Conservation (phyloP, 2,797 vertebrate genomes). For the Acanthiza pusilla region DNA sequence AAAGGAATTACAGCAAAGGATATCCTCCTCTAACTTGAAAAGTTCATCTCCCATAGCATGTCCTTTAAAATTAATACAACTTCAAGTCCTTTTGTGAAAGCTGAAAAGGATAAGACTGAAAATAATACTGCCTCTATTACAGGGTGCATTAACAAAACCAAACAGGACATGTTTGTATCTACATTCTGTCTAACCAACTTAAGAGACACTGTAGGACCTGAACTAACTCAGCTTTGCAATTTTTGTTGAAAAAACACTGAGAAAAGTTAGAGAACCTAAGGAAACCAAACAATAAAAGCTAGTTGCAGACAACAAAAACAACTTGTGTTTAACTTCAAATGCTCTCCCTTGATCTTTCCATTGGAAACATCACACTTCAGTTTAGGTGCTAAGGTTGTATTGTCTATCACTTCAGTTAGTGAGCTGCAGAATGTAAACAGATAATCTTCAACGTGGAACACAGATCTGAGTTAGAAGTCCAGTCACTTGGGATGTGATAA, state of each 20-base stretch:
- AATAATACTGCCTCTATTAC: neutral
- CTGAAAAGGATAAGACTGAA: neutral
- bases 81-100: conserved; percentile 22
- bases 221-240: neutral
- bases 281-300: neutral
- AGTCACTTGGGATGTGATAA: neutral
- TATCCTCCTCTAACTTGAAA: conserved; percentile 32
- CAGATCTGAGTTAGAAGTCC: neutral
- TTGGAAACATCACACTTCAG: neutral
- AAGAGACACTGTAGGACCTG: neutral
- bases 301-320: neutral
- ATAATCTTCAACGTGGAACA: neutral
- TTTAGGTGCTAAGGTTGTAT: neutral
- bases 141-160: neutral
- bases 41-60: neutral
- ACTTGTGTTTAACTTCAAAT: neutral
- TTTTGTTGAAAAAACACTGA: neutral
- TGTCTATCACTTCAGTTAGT: neutral
- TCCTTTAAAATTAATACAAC: conserved; percentile 33
- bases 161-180: neutral
- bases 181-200: neutral
- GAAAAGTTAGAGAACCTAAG: neutral
- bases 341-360: neutral
- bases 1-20: conserved; percentile 11
- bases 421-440: neutral